These are phyloP conservation scores for Cerastoderma edule DNA, from an alignment of 2,888 invertebrate genomes.

Conservation along the genomic window DNA sequence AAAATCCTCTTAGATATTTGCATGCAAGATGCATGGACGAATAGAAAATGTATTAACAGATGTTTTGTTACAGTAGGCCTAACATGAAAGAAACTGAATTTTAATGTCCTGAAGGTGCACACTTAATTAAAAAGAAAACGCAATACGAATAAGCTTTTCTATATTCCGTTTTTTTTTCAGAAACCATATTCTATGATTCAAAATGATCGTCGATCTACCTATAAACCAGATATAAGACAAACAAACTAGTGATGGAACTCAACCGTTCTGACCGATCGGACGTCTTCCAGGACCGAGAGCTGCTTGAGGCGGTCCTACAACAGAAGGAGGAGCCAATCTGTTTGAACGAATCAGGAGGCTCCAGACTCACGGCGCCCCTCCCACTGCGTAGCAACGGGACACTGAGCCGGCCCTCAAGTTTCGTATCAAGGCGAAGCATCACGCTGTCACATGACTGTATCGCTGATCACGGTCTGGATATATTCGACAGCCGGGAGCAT, in stretches of 20 bases:
- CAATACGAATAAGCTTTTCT: no score
- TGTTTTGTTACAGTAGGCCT: no score
- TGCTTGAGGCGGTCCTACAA: conserved; percentile 76
- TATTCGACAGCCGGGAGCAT: conserved; percentile 25
- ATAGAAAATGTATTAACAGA: no score
- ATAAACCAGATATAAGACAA: no score
- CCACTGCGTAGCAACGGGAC: conserved; percentile 63
- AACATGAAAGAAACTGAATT: no score
- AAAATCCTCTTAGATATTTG: no score
- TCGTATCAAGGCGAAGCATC: conserved; percentile 60
- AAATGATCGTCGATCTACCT: no score
- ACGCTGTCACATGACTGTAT: conserved; percentile 58
- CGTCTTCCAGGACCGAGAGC: conserved; percentile 70
- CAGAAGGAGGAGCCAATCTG: conserved; percentile 66
- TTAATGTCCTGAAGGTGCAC: no score
- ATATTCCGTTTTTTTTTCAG: no score
- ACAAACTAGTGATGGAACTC: conserved; percentile 31
- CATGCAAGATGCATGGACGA: no score
- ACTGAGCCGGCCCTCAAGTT: conserved; percentile 69
- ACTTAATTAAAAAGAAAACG: no score
- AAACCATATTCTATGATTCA: no score
- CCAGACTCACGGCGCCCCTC: conserved; percentile 57
- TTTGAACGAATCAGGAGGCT: conserved; percentile 64
- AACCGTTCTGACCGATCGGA: conserved; percentile 67
- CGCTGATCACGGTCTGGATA: conserved; percentile 32